Evolutionary conservation across 2,888 invertebrate species (phyloP).

Genomic region (Falcaria lacertinaria): DNA sequence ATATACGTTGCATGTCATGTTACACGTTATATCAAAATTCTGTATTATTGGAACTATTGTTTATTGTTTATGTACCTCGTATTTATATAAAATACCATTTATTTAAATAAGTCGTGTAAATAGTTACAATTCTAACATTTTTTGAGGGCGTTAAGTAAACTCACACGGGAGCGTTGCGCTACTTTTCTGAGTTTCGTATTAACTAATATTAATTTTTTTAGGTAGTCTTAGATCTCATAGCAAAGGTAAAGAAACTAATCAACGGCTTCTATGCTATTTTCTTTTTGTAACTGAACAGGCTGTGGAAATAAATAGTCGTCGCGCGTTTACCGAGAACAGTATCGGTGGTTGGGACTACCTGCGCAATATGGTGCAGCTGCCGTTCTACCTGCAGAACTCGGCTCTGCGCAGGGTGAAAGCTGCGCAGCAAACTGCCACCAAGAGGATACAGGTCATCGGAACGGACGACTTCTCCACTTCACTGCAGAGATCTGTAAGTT

Average conservation of each 20-base stretch:
- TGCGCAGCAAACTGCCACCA: constrained; percentile 88
- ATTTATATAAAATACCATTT: neutral
- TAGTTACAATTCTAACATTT: neutral
- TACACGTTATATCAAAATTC: neutral
- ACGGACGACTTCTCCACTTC: constrained; percentile 78
- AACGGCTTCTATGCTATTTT: constrained; percentile 6
- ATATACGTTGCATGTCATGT: constrained; percentile 22
- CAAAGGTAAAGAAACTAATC: constrained; percentile 1
- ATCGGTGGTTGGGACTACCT: constrained; percentile 97
- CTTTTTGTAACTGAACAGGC: constrained; percentile 75
- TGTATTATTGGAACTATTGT: neutral
- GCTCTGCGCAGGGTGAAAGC: constrained; percentile 93
- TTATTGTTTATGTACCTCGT: neutral
- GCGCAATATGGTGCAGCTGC: constrained; percentile 97
- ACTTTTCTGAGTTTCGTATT: constrained; percentile 1
- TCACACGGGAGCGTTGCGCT: neutral
- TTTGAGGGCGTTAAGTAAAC: neutral
- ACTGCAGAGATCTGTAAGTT: constrained; percentile 70
- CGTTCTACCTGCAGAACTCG: constrained; percentile 98
- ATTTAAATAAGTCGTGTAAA: neutral
- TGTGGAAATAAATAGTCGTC: constrained; percentile 92
- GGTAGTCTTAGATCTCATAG: constrained; percentile 7
- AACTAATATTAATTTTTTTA: neutral
- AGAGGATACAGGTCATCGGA: constrained; percentile 64
- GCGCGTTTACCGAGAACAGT: constrained; percentile 93